phyloP scores from a whole-genome alignment of 2,888 invertebrate genomes.

The Cyrtodaria siliqua region DNA sequence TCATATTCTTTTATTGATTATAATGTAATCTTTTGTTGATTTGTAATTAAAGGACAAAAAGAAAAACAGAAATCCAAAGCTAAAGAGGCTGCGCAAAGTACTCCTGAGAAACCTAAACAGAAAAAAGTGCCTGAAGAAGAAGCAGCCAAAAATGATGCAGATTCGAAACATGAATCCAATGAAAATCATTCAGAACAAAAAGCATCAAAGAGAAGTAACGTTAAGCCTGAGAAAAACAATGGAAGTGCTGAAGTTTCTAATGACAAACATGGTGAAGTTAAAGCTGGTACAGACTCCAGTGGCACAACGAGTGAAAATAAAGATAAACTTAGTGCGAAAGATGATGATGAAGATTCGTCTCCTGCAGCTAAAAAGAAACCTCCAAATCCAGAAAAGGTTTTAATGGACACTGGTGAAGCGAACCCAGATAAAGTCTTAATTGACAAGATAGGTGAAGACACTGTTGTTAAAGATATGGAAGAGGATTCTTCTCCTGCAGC shows the following conservation, averaged over 20 bases:
- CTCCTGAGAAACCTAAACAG: too few species aligned
- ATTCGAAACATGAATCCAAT: constrained; percentile 6
- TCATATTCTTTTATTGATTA: too few species aligned
- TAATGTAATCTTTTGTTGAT: not conserved
- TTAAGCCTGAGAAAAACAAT: not conserved
- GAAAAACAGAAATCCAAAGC: not conserved
- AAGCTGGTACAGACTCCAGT: too few species aligned
- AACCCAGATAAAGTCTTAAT: not conserved
- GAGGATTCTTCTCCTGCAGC: too few species aligned
- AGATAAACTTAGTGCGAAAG: constrained; percentile 22
- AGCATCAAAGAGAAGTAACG: not conserved
- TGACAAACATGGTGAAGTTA: too few species aligned
- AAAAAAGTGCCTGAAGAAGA: too few species aligned
- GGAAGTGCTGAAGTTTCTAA: not conserved
- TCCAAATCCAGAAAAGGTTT: too few species aligned
- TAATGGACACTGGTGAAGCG: not conserved
- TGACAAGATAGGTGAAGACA: too few species aligned
- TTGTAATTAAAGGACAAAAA: constrained; percentile 1
- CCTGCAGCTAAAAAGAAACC: constrained; percentile 13
- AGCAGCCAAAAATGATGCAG: too few species aligned
- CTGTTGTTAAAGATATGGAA: too few species aligned
- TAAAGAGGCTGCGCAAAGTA: too few species aligned
- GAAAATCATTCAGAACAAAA: not conserved
- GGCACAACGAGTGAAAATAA: not conserved
- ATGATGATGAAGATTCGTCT: not conserved